Conservation (phyloP, 2,113 vertebrate genomes). For the Jacana jacana region DNA sequence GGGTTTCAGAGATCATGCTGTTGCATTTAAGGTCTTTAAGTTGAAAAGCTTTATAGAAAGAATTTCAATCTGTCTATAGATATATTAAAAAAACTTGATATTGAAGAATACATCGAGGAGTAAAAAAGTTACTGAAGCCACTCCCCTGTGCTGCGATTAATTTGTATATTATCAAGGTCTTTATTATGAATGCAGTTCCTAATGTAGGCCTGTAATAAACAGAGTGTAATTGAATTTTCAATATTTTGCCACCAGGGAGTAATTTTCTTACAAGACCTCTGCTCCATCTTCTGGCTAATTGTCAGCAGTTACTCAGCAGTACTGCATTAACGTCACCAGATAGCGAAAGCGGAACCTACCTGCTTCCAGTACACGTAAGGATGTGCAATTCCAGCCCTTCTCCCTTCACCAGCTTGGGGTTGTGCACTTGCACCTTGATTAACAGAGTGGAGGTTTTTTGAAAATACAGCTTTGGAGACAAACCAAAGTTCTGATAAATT, state of each 20-base stretch:
- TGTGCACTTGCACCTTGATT: not conserved
- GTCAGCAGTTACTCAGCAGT: slow-evolving; percentile 75
- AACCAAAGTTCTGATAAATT: not conserved
- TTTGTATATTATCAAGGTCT: slow-evolving; percentile 79
- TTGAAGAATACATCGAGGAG: slow-evolving; percentile 54
- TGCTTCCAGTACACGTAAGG: not conserved
- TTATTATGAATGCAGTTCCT: slow-evolving; percentile 78
- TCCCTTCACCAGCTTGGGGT: slow-evolving; percentile 13
- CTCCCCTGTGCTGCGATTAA: slow-evolving; percentile 77
- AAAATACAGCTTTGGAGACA: not conserved
- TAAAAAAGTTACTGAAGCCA: slow-evolving; percentile 70
- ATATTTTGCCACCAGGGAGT: slow-evolving; percentile 80
- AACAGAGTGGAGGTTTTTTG: not conserved
- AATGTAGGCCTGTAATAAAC: slow-evolving; percentile 80
- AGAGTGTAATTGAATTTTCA: slow-evolving; percentile 85
- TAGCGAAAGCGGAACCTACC: slow-evolving; percentile 37
- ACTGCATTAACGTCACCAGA: slow-evolving; percentile 70
- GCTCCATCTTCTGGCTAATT: slow-evolving; percentile 81
- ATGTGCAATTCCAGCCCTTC: not conserved
- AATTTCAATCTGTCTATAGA: slow-evolving; percentile 7
- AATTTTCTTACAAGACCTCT: slow-evolving; percentile 80
- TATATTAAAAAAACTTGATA: slow-evolving; percentile 75
- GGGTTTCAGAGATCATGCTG: not conserved
- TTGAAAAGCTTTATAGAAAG: slow-evolving; percentile 46
- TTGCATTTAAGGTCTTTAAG: slow-evolving; percentile 54